Evolutionary conservation across 1,140 invertebrate species (phyloP).

Genomic region (Drosophila virilis): DNA sequence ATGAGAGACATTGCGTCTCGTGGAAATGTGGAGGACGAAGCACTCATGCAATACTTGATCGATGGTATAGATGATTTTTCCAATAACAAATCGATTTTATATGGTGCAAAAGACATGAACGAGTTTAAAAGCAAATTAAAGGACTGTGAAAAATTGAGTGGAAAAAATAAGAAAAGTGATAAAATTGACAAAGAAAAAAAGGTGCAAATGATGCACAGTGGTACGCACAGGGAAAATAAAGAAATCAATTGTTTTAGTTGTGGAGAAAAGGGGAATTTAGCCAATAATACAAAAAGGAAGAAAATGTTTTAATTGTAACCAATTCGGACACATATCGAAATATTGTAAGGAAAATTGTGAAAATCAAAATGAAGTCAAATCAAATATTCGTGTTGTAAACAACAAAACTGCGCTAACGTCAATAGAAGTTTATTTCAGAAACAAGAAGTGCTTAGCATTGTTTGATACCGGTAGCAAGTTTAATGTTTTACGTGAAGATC

Average conservation of each 20-base stretch:
- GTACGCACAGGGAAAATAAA: background rate
- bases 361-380: background rate
- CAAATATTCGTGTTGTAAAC: no score
- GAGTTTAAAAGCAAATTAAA: background rate
- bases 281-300: background rate
- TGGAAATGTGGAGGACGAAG: slow-evolving; percentile 2
- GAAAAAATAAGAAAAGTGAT: background rate
- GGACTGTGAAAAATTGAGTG: background rate
- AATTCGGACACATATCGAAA: background rate
- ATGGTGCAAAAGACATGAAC: no score
- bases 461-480: no score
- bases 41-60: slow-evolving; percentile 4
- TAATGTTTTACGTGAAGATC: no score
- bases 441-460: no score
- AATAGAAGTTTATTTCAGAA: no score
- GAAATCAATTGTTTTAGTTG: background rate
- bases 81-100: background rate
- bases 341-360: background rate
- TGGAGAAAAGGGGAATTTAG: background rate
- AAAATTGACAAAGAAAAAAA: background rate
- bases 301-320: background rate
- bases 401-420: no score
- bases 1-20: background rate
- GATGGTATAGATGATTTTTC: slow-evolving; percentile 2
- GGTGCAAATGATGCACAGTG: background rate